Conservation (phyloP, 2,888 invertebrate genomes). For the Tanypteryx hageni region DNA sequence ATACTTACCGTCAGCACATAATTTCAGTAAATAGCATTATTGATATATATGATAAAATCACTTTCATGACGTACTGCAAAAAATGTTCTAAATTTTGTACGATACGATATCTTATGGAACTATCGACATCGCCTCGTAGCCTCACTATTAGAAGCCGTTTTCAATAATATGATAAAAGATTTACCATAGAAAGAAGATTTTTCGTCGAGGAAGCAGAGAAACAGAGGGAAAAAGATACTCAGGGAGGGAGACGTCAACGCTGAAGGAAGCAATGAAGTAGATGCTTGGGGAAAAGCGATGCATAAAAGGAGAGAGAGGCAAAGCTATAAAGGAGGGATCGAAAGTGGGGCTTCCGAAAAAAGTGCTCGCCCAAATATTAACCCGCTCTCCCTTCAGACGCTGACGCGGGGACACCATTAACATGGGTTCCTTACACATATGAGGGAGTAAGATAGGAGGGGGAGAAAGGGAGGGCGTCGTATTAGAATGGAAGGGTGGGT, state of each 20-base stretch:
- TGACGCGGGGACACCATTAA: constrained; percentile 18
- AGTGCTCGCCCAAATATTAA: background rate
- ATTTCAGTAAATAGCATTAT: too few species aligned
- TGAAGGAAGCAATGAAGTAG: background rate
- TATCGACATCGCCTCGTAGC: too few species aligned
- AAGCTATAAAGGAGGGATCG: background rate
- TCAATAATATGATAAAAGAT: too few species aligned
- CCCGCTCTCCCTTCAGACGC: constrained; percentile 7
- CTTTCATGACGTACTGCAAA: too few species aligned
- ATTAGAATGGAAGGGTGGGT: background rate
- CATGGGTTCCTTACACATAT: constrained; percentile 3
- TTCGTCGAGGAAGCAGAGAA: too few species aligned
- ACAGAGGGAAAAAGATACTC: background rate
- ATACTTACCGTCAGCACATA: too few species aligned
- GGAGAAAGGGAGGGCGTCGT: too few species aligned
- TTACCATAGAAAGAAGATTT: too few species aligned
- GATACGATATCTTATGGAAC: too few species aligned
- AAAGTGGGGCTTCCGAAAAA: background rate
- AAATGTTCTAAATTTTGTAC: too few species aligned
- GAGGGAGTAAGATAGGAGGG: background rate
- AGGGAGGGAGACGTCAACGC: background rate
- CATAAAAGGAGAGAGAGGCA: background rate
- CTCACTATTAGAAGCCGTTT: too few species aligned
- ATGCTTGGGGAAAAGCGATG: background rate
- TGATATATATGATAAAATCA: too few species aligned